Evolutionary conservation across 1,140 invertebrate species (phyloP), one percentile per base, ranked within the genome.

Genomic region (Mizuhopecten yessoensis): DNA sequence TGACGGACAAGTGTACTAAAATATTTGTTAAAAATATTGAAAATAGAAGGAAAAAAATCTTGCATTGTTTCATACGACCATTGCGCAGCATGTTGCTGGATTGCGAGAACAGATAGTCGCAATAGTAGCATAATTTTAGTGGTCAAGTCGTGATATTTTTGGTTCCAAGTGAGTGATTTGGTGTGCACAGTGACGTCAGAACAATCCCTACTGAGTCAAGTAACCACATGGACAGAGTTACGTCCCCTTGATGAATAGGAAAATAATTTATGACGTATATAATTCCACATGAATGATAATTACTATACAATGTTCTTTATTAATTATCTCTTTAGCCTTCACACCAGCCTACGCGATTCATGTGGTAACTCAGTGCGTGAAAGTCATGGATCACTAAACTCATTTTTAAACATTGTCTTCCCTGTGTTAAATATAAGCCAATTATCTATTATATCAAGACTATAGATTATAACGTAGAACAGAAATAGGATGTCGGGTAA

Each of bases 211-310:
- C 57, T 75, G 23, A 75, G 57, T 75, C 57, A 29, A 7, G 57
- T 29, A 75, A 75, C 57, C 57, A 75, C 23, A n/a, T 29, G 23
- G 57, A 75, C 57, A 29, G 57, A 75, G 57, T 75, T 75, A 29
- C 29, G 57, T 29, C 57, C 57, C 57, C 23, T 75, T 75, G 57
- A 29, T 29, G n/a, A 75, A 75, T 75, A 29, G 42, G 42, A 45
- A 45, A 13, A n/a, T 29, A 75, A 75, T 5, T 75, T 29, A 29
- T 75, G 57, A 75, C 57, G 57, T 75, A n/a, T 29, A 75, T 29
- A 29, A 75, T 75, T 75, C 57, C 57, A n/a, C 57, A 75, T 75
- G 57, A 29, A n/a, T 75, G 57, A 75, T 75, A 75, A n/a, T 75
- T 29, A 5, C 11, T 29, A 75, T 29, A 29, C 57, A 75, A 75